These are phyloP conservation scores for Dyspetes luteomarginatus DNA, from an alignment of 2,888 invertebrate species.

Conservation along the genomic window DNA sequence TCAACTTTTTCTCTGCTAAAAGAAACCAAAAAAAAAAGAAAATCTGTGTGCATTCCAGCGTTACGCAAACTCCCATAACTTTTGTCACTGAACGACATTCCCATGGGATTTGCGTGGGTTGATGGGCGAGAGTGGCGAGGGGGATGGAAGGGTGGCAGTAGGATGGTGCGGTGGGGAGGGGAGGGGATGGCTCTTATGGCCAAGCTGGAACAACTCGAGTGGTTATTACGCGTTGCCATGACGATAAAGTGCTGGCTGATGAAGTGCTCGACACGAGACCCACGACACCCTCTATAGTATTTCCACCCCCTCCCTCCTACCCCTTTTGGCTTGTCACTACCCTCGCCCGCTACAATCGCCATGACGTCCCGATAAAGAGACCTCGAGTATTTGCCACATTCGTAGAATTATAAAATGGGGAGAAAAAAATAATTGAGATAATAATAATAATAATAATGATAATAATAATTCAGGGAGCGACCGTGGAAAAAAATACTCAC, in stretches of 20 bases:
- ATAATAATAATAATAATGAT: not conserved
- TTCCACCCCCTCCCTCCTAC: conserved; percentile 54
- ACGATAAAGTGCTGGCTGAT: conserved; percentile 82
- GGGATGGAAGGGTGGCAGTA: too few species aligned
- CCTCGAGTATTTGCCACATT: conserved; percentile 25
- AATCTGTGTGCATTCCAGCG: conserved; percentile 46
- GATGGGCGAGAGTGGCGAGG: conserved; percentile 27
- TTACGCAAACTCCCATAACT: conserved; percentile 28
- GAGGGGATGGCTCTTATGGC: conserved; percentile 34
- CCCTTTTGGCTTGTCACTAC: too few species aligned
- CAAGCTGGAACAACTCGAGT: conserved; percentile 76
- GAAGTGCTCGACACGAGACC: conserved; percentile 75
- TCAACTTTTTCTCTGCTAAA: not conserved
- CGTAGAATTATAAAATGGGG: conserved; percentile 2
- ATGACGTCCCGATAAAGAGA: conserved; percentile 4
- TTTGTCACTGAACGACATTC: conserved; percentile 29
- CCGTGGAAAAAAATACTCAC: conserved; percentile 85
- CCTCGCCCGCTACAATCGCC: conserved; percentile 26
- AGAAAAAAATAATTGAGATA: not conserved
- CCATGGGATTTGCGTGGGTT: conserved; percentile 23
- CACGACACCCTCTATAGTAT: conserved; percentile 67
- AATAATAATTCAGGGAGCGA: too few species aligned
- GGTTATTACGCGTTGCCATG: conserved; percentile 82
- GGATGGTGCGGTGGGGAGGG: conserved; percentile 36
- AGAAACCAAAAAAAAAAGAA: conserved; percentile 13